Evolutionary conservation across 2,797 vertebrate genomes (phyloP).

Genomic region (Clamator glandarius): DNA sequence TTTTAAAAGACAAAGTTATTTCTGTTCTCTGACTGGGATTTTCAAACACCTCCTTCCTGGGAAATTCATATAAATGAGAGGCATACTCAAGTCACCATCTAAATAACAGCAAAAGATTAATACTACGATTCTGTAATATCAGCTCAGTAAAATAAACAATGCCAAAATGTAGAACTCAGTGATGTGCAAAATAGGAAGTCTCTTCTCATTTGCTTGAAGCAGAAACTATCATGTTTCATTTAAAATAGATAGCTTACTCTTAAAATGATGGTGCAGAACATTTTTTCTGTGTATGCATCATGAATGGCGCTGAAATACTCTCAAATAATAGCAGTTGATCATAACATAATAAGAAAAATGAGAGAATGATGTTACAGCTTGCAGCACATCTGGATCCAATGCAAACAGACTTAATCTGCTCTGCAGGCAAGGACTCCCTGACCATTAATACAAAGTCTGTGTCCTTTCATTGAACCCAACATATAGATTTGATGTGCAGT

Average conservation of each 20-base stretch:
- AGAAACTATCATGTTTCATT: background rate
- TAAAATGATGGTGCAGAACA: rapidly evolving
- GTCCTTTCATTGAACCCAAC: background rate
- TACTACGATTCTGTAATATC: background rate
- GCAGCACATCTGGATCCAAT: background rate
- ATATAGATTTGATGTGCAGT: rapidly evolving
- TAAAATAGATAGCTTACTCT: background rate
- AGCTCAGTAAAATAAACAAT: slow-evolving; percentile 13
- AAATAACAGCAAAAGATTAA: background rate
- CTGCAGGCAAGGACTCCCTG: background rate
- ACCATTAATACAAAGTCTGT: rapidly evolving
- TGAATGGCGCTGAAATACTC: background rate
- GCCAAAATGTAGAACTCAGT: background rate
- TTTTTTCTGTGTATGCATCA: background rate
- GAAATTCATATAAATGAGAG: background rate
- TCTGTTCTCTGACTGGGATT: background rate
- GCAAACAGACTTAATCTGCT: background rate
- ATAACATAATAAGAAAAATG: background rate
- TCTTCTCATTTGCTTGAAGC: background rate
- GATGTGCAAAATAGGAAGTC: slow-evolving; percentile 2
- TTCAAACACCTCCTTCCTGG: background rate
- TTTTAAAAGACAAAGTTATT: background rate
- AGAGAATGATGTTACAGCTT: background rate
- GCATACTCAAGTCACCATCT: background rate
- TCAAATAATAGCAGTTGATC: background rate